Conservation (phyloP, 1,140 invertebrate genomes). For the Drosophila bocki region DNA sequence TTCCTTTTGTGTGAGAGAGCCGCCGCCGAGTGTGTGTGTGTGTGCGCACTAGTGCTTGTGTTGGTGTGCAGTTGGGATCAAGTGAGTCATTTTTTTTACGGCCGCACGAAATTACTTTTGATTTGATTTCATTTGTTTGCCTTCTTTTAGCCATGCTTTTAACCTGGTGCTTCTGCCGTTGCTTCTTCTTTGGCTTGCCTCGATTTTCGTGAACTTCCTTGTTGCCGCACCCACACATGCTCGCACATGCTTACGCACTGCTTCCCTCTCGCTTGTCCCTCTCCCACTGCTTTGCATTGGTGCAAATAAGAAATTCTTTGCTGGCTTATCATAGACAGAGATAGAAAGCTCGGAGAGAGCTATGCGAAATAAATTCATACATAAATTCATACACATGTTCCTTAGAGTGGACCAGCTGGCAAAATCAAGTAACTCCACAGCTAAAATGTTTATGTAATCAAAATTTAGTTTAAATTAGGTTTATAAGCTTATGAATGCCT, state of each 20-base stretch:
- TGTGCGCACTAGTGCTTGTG: conserved; percentile 14
- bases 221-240: conserved; percentile 39
- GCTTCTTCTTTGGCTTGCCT: conserved; percentile 8
- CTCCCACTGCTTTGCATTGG: conserved; percentile 12
- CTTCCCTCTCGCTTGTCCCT: not conserved
- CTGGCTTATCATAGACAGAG: conserved; percentile 31
- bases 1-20: conserved; percentile 67
- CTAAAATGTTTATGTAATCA: too few species aligned
- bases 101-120: conserved; percentile 60
- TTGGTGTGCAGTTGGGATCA: conserved; percentile 65
- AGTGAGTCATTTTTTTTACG: conserved; percentile 76
- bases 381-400: conserved; percentile 6
- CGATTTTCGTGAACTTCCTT: conserved; percentile 41
- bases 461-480: too few species aligned
- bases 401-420: conserved; percentile 20
- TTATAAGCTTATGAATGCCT: too few species aligned
- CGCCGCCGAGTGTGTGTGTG: conserved; percentile 22
- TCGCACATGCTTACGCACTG: conserved; percentile 21
- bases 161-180: conserved; percentile 3
- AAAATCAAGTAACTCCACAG: not conserved
- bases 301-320: conserved; percentile 27
- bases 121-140: conserved; percentile 68
- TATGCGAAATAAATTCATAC: conserved; percentile 7
- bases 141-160: conserved; percentile 44
- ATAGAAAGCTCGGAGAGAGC: conserved; percentile 14